Conservation (phyloP, 1,140 invertebrate genomes). For the Euura saliciscinereae region DNA sequence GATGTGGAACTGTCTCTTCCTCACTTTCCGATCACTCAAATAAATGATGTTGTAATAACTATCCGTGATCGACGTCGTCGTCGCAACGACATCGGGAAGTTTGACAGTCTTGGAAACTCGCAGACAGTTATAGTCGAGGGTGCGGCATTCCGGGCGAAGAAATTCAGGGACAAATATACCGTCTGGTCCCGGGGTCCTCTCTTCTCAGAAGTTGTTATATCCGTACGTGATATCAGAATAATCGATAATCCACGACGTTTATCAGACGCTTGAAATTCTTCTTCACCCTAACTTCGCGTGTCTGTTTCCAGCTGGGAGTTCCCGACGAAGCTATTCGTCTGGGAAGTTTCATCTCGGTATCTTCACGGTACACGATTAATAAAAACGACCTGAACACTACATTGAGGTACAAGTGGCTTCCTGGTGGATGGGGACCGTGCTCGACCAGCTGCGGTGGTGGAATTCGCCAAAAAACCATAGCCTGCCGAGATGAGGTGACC, state of each 20-base stretch:
- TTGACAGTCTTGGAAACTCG: constrained; percentile 33
- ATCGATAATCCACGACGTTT: background rate
- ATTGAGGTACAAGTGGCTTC: constrained; percentile 60
- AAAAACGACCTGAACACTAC: constrained; percentile 44
- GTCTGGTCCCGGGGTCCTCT: constrained; percentile 65
- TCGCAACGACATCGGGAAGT: constrained; percentile 43
- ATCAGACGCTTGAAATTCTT: background rate
- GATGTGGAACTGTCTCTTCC: constrained; percentile 49
- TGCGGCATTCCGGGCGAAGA: constrained; percentile 62
- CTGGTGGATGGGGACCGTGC: constrained; percentile 64
- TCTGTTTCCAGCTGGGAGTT: constrained; percentile 34
- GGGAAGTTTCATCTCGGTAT: constrained; percentile 41
- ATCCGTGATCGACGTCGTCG: constrained; percentile 44
- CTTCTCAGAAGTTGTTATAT: constrained; percentile 62
- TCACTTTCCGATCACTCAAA: constrained; percentile 21
- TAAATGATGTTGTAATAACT: constrained; percentile 40
- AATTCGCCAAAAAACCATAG: constrained; percentile 54
- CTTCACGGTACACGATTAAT: constrained; percentile 46
- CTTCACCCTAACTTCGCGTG: background rate
- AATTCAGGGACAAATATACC: constrained; percentile 54
- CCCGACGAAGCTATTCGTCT: constrained; percentile 29
- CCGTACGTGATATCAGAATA: constrained; percentile 54
- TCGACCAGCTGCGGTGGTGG: constrained; percentile 65
- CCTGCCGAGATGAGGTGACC: constrained; percentile 59
- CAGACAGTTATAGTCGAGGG: constrained; percentile 57